Conservation (phyloP, 2,113 vertebrate species). For the pig (Sus scrofa) region T2T-Sscrofa CM000812.6:114013501-114014000, state of each 20-base stretch:
- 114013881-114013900: slow-evolving; percentile 57
- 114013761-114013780: slow-evolving; percentile 38
- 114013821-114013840: background rate
- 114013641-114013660: slow-evolving; percentile 57
- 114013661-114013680: background rate
- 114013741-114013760: slow-evolving; percentile 39
- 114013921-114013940: background rate
- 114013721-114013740: slow-evolving; percentile 42
- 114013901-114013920: background rate
- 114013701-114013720: slow-evolving; percentile 57
- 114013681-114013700: slow-evolving; percentile 55
- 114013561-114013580: slow-evolving; percentile 94
- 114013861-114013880: background rate
- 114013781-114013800: slow-evolving; percentile 32
- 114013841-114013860: background rate
- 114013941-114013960: background rate
- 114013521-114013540: slow-evolving; percentile 90
- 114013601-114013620: background rate
- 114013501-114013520: slow-evolving; percentile 88
- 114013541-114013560: slow-evolving; percentile 86
- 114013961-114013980: slow-evolving; percentile 11
- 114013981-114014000: slow-evolving; percentile 33
- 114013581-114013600: background rate
- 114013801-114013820: background rate
- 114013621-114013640: slow-evolving; percentile 8